A percentile compares a stretch with the other conserved stretches of the same genome.
These are phyloP conservation scores for Solenodon paradoxus DNA, from an alignment of 2,113 vertebrate genomes.

Conservation along the genomic window DNA sequence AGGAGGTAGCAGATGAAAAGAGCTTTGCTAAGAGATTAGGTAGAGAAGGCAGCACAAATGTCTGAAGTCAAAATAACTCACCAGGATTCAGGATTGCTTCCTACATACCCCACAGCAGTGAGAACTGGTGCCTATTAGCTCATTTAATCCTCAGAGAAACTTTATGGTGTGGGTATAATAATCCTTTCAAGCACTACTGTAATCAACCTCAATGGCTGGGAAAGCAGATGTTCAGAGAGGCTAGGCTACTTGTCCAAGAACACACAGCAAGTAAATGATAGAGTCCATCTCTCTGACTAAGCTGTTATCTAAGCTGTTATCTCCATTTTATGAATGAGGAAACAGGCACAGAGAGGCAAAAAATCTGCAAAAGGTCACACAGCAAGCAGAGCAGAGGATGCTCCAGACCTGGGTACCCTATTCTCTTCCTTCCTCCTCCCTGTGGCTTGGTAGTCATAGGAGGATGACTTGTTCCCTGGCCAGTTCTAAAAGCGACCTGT, in stretches of 20 bases:
- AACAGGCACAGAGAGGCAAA: neutral
- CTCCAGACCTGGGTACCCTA: accelerated
- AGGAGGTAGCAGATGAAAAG: neutral
- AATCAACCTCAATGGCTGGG: neutral
- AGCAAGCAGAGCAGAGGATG: neutral
- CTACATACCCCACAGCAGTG: too few species aligned
- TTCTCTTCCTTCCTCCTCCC: neutral
- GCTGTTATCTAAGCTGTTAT: too few species aligned
- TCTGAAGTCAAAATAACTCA: neutral
- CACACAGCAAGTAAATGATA: slow-evolving; percentile 28
- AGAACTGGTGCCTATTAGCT: accelerated
- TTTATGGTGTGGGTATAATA: neutral
- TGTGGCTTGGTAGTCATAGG: neutral
- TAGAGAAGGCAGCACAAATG: neutral
- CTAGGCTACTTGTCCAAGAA: slow-evolving; percentile 19
- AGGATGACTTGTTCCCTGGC: too few species aligned
- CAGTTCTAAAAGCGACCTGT: neutral
- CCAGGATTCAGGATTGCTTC: neutral
- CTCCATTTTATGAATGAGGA: neutral
- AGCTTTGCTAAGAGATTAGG: neutral
- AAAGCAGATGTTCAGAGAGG: slow-evolving; percentile 45
- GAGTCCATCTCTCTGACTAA: neutral
- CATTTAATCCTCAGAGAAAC: neutral
- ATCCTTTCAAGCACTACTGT: neutral
- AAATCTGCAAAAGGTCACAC: neutral